Evolutionary conservation across 2,113 vertebrate species (phyloP).

Genomic region (Rostratula benghalensis): DNA sequence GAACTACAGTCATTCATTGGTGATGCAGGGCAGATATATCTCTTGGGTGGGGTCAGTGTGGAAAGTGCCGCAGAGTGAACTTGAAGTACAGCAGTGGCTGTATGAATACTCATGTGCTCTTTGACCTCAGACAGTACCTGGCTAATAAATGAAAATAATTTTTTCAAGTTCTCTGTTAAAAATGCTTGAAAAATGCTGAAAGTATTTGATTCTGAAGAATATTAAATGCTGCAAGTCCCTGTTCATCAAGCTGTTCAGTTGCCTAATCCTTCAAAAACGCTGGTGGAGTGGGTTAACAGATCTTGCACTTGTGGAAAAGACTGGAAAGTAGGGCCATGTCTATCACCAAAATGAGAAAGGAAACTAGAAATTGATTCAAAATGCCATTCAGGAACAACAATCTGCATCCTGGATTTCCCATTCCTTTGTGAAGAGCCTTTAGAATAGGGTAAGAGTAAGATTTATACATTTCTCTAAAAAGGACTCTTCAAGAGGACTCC

Average conservation of each 20-base stretch:
- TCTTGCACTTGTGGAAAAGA: not conserved
- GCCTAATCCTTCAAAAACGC: not conserved
- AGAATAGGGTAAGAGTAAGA: not conserved
- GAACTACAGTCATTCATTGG: not conserved
- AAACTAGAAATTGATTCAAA: not conserved
- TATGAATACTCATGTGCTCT: not conserved
- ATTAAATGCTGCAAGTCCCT: not conserved
- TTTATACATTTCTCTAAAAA: not conserved
- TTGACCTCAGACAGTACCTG: not conserved
- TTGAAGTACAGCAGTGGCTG: not conserved
- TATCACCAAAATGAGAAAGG: not conserved
- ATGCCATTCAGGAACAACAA: not conserved
- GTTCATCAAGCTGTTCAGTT: not conserved
- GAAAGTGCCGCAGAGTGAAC: not conserved
- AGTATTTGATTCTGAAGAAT: not conserved
- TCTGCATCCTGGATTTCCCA: not conserved
- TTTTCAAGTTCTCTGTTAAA: not conserved
- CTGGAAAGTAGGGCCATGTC: not conserved
- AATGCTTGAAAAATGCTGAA: not conserved
- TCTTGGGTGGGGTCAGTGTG: accelerated
- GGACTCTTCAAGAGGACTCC: not conserved
- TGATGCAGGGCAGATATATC: not conserved
- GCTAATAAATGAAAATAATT: not conserved
- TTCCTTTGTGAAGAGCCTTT: not conserved
- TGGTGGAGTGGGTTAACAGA: not conserved